Percentiles rank a stretch among this genome's conserved stretches.
Conservation (phyloP, 2,888 invertebrate species). For the Polia nebulosa region DNA sequence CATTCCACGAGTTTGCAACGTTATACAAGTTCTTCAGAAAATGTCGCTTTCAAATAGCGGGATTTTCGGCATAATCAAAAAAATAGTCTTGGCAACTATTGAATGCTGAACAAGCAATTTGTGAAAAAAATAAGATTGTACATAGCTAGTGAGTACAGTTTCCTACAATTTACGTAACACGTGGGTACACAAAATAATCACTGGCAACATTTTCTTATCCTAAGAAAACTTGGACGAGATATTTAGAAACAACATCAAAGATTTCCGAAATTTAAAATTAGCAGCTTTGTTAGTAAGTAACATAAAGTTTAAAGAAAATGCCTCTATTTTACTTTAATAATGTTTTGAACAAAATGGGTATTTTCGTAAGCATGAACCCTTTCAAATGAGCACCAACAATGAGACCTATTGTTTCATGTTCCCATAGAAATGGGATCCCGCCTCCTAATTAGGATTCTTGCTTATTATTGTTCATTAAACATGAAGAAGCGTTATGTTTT, state of each 20-base stretch:
- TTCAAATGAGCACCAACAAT: slow-evolving; percentile 65
- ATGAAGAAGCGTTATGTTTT: slow-evolving; percentile 44
- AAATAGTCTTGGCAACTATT: too few relatives aligned
- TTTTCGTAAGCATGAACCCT: slow-evolving; percentile 58
- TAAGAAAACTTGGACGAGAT: neutral
- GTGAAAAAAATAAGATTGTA: too few relatives aligned
- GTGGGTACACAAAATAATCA: neutral
- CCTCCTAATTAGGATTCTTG: slow-evolving; percentile 59
- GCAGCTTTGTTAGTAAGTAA: neutral
- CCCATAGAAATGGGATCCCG: slow-evolving; percentile 56
- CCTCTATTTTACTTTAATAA: slow-evolving; percentile 45
- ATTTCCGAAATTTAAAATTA: neutral
- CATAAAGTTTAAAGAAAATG: slow-evolving; percentile 18
- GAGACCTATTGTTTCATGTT: slow-evolving; percentile 58
- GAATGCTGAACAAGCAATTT: neutral
- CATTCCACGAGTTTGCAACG: slow-evolving; percentile 23
- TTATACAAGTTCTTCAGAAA: neutral
- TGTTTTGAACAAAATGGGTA: slow-evolving; percentile 50
- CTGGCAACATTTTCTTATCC: neutral
- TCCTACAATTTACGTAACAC: too few relatives aligned
- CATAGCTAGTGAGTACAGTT: too few relatives aligned
- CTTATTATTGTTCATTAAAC: slow-evolving; percentile 58
- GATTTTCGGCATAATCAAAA: too few relatives aligned
- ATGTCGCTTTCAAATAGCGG: neutral
- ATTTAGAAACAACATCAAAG: neutral